Evolutionary conservation across 2,888 invertebrate genomes (phyloP), one percentile per base, ranked within the genome.

Genomic region (Pristionchus maxplancki): DNA sequence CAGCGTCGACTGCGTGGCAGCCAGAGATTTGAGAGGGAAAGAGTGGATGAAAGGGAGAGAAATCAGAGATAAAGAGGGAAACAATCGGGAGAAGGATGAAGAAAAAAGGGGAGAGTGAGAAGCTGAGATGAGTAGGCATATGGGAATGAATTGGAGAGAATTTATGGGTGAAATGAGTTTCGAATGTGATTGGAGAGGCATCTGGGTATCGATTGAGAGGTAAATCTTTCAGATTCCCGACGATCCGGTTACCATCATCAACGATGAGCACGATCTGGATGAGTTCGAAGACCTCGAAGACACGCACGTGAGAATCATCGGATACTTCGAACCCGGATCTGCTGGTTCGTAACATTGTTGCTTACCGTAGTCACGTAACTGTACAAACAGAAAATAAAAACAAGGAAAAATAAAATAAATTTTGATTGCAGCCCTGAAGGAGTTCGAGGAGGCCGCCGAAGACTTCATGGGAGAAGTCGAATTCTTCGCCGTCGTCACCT

Each of bases 401-500:
- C n/a, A n/a, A n/a, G n/a, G n/a, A n/a, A n/a, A n/a, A n/a, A n/a
- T n/a, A n/a, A n/a, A n/a, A n/a, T n/a, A n/a, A n/a, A 13, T 17
- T 6, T 28, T 71, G 11, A 74, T 90, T 93, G 86, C 82, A 93
- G 94, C 94, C 31, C 90, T 94, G 88, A 93, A 94, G 89, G 95
- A 95, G 88, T 94, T 93, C 89, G 94, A 94, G 89, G 94, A 94
- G 87, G 94, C 94, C 20, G 94, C 94, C 20, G 94, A 94, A 88
- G 94, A 94, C 64, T 94, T 95, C 90, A 94, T 94, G 94, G 94
- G 94, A 87, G 94, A 95, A 87, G 93, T 94, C 87, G 94, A 94
- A 82, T 94, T 94, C 90, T 94, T 93, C 89, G 94, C 94, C 53
- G 95, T 94, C 78, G 94, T 95, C 62, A 93, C 93, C 37, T 93